Evolutionary conservation across 2,888 invertebrate species (phyloP).

Genomic region (Epinotia demarniana): DNA sequence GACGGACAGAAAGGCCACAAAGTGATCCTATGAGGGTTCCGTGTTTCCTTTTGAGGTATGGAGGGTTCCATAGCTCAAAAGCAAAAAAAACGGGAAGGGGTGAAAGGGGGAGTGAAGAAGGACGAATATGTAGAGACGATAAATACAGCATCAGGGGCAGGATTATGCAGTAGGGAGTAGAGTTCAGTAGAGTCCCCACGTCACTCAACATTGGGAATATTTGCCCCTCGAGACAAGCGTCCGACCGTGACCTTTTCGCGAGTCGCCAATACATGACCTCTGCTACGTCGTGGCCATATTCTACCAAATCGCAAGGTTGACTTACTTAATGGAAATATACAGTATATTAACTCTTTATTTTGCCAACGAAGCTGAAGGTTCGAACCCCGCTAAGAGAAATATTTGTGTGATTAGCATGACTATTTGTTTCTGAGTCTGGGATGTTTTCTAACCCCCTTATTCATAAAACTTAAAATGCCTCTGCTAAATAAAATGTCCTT

Average conservation of each 20-base stretch:
- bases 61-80: too few species aligned
- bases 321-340: neutral
- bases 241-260: constrained; percentile 9
- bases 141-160: neutral
- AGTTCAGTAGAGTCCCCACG: too few species aligned
- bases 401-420: too few species aligned
- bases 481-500: too few species aligned
- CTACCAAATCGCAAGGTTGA: constrained; percentile 10
- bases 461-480: too few species aligned
- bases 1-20: too few species aligned
- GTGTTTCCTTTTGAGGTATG: too few species aligned
- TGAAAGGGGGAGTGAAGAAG: neutral
- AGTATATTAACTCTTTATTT: neutral
- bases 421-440: too few species aligned
- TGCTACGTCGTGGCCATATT: neutral
- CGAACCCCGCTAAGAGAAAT: too few species aligned
- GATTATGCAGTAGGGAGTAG: neutral
- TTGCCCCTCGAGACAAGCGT: neutral
- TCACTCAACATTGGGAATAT: neutral
- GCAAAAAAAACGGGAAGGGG: neutral
- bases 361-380: too few species aligned
- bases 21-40: too few species aligned
- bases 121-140: neutral
- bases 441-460: too few species aligned
- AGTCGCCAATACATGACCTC: constrained; percentile 14